Evolutionary conservation across 2,888 invertebrate genomes (phyloP).

Genomic region (Onchidella celtica): DNA sequence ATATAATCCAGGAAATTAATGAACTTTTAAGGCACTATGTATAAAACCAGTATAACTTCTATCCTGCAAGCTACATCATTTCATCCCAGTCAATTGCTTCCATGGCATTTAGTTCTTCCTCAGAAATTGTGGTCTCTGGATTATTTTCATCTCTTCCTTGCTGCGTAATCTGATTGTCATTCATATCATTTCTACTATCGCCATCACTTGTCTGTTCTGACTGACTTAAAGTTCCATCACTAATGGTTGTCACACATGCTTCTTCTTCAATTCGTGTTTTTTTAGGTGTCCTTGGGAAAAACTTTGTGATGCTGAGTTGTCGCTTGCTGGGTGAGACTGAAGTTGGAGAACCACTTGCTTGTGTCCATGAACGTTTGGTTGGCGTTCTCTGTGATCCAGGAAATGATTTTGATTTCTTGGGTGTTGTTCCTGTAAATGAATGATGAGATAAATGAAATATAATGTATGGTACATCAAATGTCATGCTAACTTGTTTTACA

Average conservation of each 20-base stretch:
- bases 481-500: neutral
- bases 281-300: slow-evolving; percentile 23
- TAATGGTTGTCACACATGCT: too few relatives aligned
- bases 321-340: slow-evolving; percentile 17
- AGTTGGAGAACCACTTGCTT: neutral
- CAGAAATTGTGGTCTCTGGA: neutral
- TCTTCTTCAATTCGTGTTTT: neutral
- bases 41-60: too few relatives aligned
- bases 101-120: slow-evolving; percentile 2
- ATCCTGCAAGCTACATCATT: too few relatives aligned
- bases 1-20: too few relatives aligned
- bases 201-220: neutral
- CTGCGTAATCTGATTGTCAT: neutral
- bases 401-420: neutral
- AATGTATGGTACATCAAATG: neutral
- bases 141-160: neutral
- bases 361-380: neutral
- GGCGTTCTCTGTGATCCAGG: neutral
- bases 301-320: slow-evolving; percentile 29
- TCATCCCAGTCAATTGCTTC: slow-evolving; percentile 31
- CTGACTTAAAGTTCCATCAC: neutral
- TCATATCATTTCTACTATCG: neutral
- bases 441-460: too few relatives aligned
- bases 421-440: too few relatives aligned
- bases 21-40: too few relatives aligned